A percentile compares a stretch with the other conserved stretches of the same genome.
These are phyloP conservation scores for Tichodroma muraria DNA, from an alignment of 2,113 vertebrate species.

Conservation along the genomic window DNA sequence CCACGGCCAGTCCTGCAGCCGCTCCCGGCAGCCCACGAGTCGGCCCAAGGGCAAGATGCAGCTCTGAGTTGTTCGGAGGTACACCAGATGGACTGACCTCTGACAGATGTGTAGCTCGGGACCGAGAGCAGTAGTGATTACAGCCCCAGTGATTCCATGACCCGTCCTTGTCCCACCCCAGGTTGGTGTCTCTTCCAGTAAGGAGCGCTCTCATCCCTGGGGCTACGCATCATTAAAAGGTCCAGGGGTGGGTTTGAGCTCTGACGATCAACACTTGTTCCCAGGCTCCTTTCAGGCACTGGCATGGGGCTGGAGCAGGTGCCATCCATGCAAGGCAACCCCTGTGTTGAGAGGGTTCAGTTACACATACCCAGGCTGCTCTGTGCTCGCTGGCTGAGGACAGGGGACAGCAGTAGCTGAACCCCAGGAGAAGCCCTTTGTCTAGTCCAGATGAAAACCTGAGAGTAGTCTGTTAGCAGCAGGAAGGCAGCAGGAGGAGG, in stretches of 20 bases:
- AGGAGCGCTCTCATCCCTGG: background rate
- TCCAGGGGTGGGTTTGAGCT: background rate
- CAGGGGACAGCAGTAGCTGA: background rate
- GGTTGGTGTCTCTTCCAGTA: background rate
- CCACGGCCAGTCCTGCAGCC: background rate
- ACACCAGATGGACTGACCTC: background rate
- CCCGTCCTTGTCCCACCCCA: background rate
- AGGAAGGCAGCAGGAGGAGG: background rate
- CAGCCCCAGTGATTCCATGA: background rate
- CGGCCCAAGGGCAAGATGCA: rapidly evolving
- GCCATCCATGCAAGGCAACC: background rate
- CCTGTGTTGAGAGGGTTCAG: background rate
- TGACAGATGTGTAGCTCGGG: background rate
- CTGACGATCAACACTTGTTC: background rate
- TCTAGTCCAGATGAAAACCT: background rate
- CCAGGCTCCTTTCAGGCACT: background rate
- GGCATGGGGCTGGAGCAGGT: background rate
- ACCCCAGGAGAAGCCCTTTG: background rate
- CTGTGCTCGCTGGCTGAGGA: background rate
- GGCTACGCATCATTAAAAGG: background rate
- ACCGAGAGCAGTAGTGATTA: background rate
- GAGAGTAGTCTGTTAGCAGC: background rate
- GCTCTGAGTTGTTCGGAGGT: background rate
- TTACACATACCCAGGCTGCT: background rate
- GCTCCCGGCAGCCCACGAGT: background rate